Percentiles rank a stretch among this genome's conserved stretches.
phyloP scores from a whole-genome alignment of 2,888 invertebrate genomes.

The Ennomos quercinarius region DNA sequence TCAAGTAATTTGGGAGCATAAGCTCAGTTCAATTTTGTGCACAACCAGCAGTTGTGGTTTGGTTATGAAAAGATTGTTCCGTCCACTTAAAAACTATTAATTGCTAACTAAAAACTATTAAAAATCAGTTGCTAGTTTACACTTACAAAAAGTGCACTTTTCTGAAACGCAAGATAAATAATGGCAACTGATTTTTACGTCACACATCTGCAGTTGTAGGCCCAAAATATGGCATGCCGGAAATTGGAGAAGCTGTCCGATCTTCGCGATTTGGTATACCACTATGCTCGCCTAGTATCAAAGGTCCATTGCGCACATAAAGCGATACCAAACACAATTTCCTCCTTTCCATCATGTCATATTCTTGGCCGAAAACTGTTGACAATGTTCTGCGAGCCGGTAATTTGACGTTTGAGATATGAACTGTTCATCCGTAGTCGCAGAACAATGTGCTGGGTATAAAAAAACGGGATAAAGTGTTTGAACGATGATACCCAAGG shows the following conservation, averaged over 20 bases:
- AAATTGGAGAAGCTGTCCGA: not conserved
- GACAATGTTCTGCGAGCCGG: conserved; percentile 11
- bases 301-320: not conserved
- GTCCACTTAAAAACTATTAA: conserved; percentile 17
- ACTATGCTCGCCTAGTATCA: not conserved
- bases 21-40: conserved; percentile 22
- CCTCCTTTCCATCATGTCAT: conserved; percentile 8
- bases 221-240: conserved; percentile 17
- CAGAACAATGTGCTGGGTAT: conserved; percentile 7
- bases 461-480: conserved; percentile 15
- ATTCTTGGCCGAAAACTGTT: conserved; percentile 14
- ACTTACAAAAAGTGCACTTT: conserved; percentile 6
- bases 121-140: conserved; percentile 25
- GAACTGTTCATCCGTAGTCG: conserved; percentile 3
- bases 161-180: not conserved
- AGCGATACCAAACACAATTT: conserved; percentile 2
- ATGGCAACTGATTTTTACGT: conserved; percentile 20
- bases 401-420: not conserved
- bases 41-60: conserved; percentile 15
- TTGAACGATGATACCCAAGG: conserved; percentile 10
- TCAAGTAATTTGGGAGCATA: conserved; percentile 18
- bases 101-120: conserved; percentile 15
- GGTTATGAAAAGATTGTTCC: conserved; percentile 8
- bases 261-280: not conserved
- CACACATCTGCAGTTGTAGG: conserved; percentile 8